Evolutionary conservation across 2,888 invertebrate genomes (phyloP).

Genomic region (Cosmorhoe ocellata): DNA sequence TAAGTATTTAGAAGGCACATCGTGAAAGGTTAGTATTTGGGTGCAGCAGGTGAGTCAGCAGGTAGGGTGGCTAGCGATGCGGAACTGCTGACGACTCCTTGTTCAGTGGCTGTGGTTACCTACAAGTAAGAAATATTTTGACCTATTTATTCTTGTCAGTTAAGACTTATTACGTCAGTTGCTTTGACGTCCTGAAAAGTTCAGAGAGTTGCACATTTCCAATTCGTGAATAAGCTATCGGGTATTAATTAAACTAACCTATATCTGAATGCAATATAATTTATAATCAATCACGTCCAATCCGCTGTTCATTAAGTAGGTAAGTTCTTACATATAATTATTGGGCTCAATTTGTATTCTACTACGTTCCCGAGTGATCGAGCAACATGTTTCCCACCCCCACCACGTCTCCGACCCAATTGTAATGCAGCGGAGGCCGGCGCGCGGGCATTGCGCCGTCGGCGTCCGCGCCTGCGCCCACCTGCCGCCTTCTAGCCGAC

Average conservation of each 20-base stretch:
- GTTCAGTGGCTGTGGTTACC: slow-evolving; percentile 20
- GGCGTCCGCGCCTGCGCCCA: slow-evolving; percentile 63
- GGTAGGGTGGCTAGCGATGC: slow-evolving; percentile 72
- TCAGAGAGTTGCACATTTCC: too few relatives aligned
- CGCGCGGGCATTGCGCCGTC: slow-evolving; percentile 63
- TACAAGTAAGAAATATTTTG: slow-evolving; percentile 11
- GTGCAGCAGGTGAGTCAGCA: slow-evolving; percentile 75
- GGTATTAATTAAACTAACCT: too few relatives aligned
- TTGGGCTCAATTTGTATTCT: slow-evolving; percentile 60
- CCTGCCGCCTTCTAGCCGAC: slow-evolving; percentile 61
- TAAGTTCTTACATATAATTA: too few relatives aligned
- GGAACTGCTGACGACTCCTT: slow-evolving; percentile 57
- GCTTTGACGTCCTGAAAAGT: too few relatives aligned
- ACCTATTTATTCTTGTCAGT: slow-evolving; percentile 15
- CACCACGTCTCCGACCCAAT: slow-evolving; percentile 75
- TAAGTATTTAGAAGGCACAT: too few relatives aligned
- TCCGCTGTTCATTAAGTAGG: slow-evolving; percentile 29
- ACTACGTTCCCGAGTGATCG: slow-evolving; percentile 72
- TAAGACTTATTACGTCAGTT: too few relatives aligned
- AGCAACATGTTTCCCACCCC: slow-evolving; percentile 80
- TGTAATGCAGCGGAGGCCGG: slow-evolving; percentile 70
- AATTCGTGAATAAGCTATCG: too few relatives aligned
- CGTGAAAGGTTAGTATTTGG: slow-evolving; percentile 43
- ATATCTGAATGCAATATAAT: too few relatives aligned
- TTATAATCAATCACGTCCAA: slow-evolving; percentile 16